phyloP scores from a whole-genome alignment of 1,140 invertebrate species.

The Drosophila ambigua region DNA sequence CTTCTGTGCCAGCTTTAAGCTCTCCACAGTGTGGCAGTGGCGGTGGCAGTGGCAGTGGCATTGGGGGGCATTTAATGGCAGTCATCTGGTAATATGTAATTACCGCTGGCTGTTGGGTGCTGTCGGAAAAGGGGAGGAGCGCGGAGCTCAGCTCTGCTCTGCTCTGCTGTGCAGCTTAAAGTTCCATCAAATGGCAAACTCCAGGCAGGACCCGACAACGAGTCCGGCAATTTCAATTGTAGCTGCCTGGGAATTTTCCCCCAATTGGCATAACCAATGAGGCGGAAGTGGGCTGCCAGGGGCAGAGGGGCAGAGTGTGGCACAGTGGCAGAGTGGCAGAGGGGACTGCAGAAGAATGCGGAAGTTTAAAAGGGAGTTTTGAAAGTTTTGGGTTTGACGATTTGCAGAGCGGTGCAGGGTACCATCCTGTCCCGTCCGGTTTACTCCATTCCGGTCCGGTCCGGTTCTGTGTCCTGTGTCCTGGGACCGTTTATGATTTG shows the following conservation, averaged over 20 bases:
- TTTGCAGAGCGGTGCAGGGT: neutral
- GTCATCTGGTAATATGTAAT: slow-evolving; percentile 68
- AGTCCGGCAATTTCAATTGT: slow-evolving; percentile 48
- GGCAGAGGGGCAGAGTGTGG: neutral
- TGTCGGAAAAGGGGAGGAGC: neutral
- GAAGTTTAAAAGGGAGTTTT: neutral
- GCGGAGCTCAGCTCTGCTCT: slow-evolving; percentile 1
- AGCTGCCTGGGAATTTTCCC: slow-evolving; percentile 30
- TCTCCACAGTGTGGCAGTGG: neutral
- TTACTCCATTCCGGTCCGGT: no score
- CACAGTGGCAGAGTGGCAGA: neutral
- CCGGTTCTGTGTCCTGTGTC: neutral
- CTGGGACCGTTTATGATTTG: slow-evolving; percentile 44
- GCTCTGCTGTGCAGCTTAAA: slow-evolving; percentile 26
- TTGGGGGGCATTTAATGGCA: slow-evolving; percentile 37
- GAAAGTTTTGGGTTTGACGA: slow-evolving; percentile 1
- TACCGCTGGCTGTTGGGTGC: slow-evolving; percentile 10
- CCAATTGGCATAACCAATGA: slow-evolving; percentile 52
- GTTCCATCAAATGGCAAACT: slow-evolving; percentile 17
- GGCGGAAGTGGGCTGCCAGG: slow-evolving; percentile 8
- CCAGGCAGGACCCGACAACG: slow-evolving; percentile 7
- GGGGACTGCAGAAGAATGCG: neutral
- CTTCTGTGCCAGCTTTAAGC: slow-evolving; percentile 37
- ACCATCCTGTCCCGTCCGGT: no score
- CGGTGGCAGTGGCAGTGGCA: neutral